Base-by-base conservation (phyloP, 2,888 invertebrate genomes). In the Coecobrya sp. region DNA sequence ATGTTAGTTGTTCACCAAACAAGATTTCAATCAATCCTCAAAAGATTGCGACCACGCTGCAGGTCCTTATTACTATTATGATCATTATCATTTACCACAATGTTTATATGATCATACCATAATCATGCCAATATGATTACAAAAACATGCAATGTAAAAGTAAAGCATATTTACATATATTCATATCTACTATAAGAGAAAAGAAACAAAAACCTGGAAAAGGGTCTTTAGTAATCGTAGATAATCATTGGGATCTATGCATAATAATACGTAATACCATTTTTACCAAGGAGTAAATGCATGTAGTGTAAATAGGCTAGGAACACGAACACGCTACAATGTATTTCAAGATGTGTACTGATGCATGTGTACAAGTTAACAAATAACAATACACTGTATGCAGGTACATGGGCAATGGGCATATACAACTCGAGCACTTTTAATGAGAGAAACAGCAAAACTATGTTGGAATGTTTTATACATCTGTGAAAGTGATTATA, bases 1-100 rank as follows among this genome's bases (percentile, higher is more conserved):
- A 88, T 88, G 36, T 81, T 88, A 82, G 52, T 65, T 81, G 68
- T 52, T 81, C 81, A 68, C 65, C 68, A 88, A 88, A 88, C 88
- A 88, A 88, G 88, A 82, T 81, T 88, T 82, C 81, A 88, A 88
- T 88, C 88, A 81, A 59, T 55, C 55, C 68, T 88, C 88, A 88
- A 88, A 88, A 65, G 88, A 82, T 68, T 88, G 88, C 88, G 88
- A 88, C 81, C 68, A 52, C 22, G 30, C 88, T 52, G 76, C 76
- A 7, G 81, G 19, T 88, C 81, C 81, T 52, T 82, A 81, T 36
- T 36, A n/a, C n/a, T n/a, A 36, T 81, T 81, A 88, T 88, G 81
- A 88, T 88, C 88, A 88, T 68, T 88, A 88, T 88, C 81, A 30
- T 88, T 68, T 68, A 88, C 55, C 49, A 88, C 45, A 25, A 76